A percentile compares a stretch with the other conserved stretches of the same genome.
Evolutionary conservation across 2,888 invertebrate species (phyloP).

Genomic region (Celastrina argiolus): DNA sequence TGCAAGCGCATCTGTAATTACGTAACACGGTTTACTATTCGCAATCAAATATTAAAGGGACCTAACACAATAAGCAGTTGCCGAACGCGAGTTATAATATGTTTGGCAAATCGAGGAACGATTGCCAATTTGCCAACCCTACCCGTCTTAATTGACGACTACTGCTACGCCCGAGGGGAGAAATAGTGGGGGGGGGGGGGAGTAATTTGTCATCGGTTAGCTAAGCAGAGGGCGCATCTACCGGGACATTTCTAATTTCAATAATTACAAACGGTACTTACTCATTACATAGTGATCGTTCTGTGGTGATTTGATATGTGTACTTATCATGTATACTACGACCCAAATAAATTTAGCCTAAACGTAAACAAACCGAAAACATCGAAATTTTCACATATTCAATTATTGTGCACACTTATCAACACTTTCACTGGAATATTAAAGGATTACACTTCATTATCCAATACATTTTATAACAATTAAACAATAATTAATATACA

Average conservation of each 20-base stretch:
- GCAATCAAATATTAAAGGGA: background rate
- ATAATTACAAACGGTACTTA: constrained; percentile 70
- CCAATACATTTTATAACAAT: no score
- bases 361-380: no score
- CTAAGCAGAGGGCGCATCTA: constrained; percentile 61
- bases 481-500: no score
- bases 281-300: constrained; percentile 47
- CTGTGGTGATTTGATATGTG: background rate
- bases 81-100: constrained; percentile 54
- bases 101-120: constrained; percentile 61
- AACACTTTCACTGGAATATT: no score
- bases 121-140: constrained; percentile 75
- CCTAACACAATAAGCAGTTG: constrained; percentile 37
- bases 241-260: constrained; percentile 64
- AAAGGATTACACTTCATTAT: no score
- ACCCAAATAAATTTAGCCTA: no score
- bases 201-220: constrained; percentile 77
- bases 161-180: constrained; percentile 66
- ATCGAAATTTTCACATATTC: no score
- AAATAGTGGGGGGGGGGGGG: constrained; percentile 43
- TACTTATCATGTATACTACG: no score
- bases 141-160: constrained; percentile 73
- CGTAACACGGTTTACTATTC: background rate
- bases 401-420: no score
- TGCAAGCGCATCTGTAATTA: background rate